Evolutionary conservation across 2,888 invertebrate genomes (phyloP).

Genomic region (Abrostola triplasia): DNA sequence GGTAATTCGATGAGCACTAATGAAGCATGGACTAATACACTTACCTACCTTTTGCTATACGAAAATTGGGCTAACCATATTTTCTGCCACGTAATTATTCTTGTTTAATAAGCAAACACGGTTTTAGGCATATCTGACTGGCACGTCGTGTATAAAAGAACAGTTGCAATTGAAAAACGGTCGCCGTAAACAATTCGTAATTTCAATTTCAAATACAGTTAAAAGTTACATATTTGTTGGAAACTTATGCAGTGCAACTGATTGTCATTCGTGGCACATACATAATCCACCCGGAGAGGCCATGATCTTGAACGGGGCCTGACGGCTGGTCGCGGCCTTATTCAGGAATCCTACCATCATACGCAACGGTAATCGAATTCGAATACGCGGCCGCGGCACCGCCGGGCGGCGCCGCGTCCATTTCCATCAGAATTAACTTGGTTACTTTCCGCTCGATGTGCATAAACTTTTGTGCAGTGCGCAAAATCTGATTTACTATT

Average conservation of each 20-base stretch:
- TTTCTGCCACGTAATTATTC: no score
- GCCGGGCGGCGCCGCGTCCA: conserved; percentile 37
- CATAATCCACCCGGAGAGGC: conserved; percentile 77
- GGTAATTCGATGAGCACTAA: neutral
- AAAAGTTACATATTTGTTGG: conserved; percentile 68
- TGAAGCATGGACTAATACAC: neutral
- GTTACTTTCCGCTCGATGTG: conserved; percentile 44
- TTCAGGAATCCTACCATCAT: conserved; percentile 65
- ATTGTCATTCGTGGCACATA: conserved; percentile 81
- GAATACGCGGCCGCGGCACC: conserved; percentile 30
- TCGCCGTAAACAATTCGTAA: conserved; percentile 60
- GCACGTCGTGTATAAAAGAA: conserved; percentile 23
- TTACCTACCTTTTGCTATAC: no score
- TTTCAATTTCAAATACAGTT: conserved; percentile 71
- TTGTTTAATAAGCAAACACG: no score
- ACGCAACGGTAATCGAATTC: conserved; percentile 65
- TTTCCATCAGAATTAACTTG: conserved; percentile 57
- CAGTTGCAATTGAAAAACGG: conserved; percentile 48
- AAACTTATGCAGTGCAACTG: conserved; percentile 72
- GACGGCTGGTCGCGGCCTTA: conserved; percentile 69
- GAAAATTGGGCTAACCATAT: no score
- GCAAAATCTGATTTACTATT: conserved; percentile 35
- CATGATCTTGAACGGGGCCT: conserved; percentile 79
- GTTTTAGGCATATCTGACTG: neutral
- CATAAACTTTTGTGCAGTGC: conserved; percentile 33